Evolutionary conservation across 2,113 vertebrate genomes (phyloP).

Genomic region (Zosterops pallidus): DNA sequence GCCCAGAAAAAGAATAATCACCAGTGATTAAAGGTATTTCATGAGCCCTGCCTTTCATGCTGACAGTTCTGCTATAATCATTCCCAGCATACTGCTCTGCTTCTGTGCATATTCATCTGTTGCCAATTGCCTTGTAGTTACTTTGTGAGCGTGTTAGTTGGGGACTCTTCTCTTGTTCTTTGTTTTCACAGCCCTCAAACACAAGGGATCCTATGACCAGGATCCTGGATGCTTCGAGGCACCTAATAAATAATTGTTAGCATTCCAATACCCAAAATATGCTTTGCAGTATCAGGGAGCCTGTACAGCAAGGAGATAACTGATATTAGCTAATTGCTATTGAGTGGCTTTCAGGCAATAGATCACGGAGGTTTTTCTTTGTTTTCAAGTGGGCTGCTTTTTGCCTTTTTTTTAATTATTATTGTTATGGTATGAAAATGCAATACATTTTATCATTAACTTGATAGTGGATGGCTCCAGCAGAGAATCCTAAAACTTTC

Average conservation of each 20-base stretch:
- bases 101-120: conserved; percentile 28
- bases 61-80: conserved; percentile 46
- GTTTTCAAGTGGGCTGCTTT: not conserved
- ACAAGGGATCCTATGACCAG: not conserved
- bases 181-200: not conserved
- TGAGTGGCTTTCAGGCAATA: not conserved
- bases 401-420: not conserved
- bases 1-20: conserved; percentile 41
- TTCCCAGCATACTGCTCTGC: conserved; percentile 43
- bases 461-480: not conserved
- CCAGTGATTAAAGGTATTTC: conserved; percentile 40
- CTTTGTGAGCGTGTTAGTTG: not conserved
- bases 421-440: not conserved
- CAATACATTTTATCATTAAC: not conserved
- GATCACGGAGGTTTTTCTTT: not conserved
- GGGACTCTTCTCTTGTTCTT: conserved; percentile 34
- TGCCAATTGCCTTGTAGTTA: conserved; percentile 59
- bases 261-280: not conserved
- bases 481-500: not conserved
- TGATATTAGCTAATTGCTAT: conserved; percentile 1
- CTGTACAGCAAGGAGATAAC: not conserved
- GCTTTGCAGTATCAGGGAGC: not conserved
- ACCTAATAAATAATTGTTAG: conserved; percentile 17
- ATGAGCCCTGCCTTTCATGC: conserved; percentile 32
- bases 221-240: not conserved